A percentile compares a stretch with the other conserved stretches of the same genome.
phyloP scores from a whole-genome alignment of 2,797 vertebrate species.

The Apogon talboti region DNA sequence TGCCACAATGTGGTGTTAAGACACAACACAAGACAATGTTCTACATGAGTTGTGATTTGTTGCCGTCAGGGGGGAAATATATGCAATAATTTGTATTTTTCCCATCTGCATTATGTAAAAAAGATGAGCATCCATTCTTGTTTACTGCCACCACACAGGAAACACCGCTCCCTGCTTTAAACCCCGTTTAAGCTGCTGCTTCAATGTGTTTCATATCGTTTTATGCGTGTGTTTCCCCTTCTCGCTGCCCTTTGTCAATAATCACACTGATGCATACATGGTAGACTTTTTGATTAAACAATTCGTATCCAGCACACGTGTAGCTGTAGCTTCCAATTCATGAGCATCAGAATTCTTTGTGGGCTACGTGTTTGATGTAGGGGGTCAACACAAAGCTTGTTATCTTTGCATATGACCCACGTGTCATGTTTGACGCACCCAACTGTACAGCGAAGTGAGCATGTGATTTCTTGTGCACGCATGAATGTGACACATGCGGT shows the following conservation, averaged over 20 bases:
- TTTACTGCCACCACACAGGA: too few species aligned
- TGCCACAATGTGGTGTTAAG: background rate
- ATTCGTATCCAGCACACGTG: conserved; percentile 18
- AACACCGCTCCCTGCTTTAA: background rate
- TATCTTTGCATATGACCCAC: background rate
- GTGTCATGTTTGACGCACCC: background rate
- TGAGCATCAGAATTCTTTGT: conserved; percentile 7
- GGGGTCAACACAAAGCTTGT: conserved; percentile 13
- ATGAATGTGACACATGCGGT: background rate
- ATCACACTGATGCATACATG: conserved; percentile 2
- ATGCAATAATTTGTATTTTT: conserved; percentile 3
- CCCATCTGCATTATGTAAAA: conserved; percentile 8
- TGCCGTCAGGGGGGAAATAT: background rate
- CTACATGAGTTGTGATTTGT: background rate
- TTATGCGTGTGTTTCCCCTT: background rate
- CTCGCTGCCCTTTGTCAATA: background rate
- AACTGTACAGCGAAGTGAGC: background rate
- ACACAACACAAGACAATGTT: background rate
- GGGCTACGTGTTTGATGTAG: conserved; percentile 18
- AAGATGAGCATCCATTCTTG: background rate
- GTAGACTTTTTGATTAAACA: conserved; percentile 20
- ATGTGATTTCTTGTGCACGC: conserved; percentile 4
- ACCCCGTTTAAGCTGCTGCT: background rate
- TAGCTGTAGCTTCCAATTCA: conserved; percentile 6
- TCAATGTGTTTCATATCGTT: background rate